These are phyloP conservation scores for Lycaena phlaeas DNA, from an alignment of 2,888 invertebrate genomes.

Conservation along the genomic window DNA sequence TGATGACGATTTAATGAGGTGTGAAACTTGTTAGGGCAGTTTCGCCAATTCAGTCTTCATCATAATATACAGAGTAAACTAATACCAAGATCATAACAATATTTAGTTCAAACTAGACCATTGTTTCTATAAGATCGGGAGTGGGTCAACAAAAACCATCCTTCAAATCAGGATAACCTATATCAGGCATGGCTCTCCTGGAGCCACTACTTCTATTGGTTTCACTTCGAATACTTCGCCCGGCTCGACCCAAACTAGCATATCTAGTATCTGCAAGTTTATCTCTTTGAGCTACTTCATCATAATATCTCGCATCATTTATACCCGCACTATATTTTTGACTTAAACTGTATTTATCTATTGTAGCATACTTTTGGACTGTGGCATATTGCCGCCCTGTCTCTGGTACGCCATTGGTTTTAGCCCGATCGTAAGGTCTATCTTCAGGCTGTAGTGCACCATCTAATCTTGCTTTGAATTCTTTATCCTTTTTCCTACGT, in stretches of 20 bases:
- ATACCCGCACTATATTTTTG: slow-evolving; percentile 68
- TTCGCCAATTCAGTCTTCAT: slow-evolving; percentile 66
- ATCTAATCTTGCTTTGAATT: slow-evolving; percentile 74
- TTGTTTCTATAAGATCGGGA: slow-evolving; percentile 62
- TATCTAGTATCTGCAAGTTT: slow-evolving; percentile 66
- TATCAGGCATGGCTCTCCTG: slow-evolving; percentile 58
- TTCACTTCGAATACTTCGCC: slow-evolving; percentile 50
- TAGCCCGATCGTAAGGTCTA: slow-evolving; percentile 74
- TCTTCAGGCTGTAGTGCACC: slow-evolving; percentile 73
- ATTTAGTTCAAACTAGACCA: slow-evolving; percentile 37
- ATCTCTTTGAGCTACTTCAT: slow-evolving; percentile 66
- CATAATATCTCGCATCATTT: slow-evolving; percentile 67
- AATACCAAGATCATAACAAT: slow-evolving; percentile 13
- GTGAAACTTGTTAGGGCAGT: slow-evolving; percentile 49
- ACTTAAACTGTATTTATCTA: slow-evolving; percentile 69
- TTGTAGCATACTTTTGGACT: slow-evolving; percentile 67
- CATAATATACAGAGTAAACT: slow-evolving; percentile 33
- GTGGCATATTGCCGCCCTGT: slow-evolving; percentile 59
- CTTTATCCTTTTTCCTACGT: slow-evolving; percentile 72
- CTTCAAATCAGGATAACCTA: slow-evolving; percentile 75
- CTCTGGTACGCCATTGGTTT: slow-evolving; percentile 61
- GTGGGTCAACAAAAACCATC: slow-evolving; percentile 83
- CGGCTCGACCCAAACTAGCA: slow-evolving; percentile 61
- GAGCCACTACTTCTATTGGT: slow-evolving; percentile 55
- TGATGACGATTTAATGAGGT: slow-evolving; percentile 15